These are phyloP conservation scores for Paracanthobrama guichenoti DNA, from an alignment of 2,113 vertebrate genomes.

Conservation along the genomic window DNA sequence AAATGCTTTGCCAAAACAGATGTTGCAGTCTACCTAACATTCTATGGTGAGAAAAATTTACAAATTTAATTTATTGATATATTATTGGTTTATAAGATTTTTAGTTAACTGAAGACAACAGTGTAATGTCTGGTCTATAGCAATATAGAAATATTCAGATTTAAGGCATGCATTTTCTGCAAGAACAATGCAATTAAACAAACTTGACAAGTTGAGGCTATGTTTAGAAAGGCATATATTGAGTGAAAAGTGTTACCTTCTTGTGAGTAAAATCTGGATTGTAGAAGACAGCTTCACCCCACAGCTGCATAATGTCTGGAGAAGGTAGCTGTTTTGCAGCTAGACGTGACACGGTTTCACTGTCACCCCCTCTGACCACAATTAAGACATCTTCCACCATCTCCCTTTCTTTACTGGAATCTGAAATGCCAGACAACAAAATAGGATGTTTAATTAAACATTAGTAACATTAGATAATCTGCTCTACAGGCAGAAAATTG, in stretches of 20 bases:
- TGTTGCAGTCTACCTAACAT: no score
- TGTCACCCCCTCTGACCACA: constrained; percentile 82
- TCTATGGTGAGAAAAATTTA: no score
- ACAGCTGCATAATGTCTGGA: constrained; percentile 81
- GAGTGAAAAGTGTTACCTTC: constrained; percentile 68
- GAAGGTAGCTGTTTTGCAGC: constrained; percentile 80
- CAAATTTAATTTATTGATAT: no score
- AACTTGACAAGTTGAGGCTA: no score
- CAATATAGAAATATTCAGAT: no score
- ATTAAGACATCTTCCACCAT: constrained; percentile 81
- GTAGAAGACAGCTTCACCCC: constrained; percentile 87
- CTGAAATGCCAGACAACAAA: constrained; percentile 7
- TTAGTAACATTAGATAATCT: background rate
- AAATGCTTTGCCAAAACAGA: no score
- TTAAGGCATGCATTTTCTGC: no score
- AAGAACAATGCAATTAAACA: no score
- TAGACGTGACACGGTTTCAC: constrained; percentile 76
- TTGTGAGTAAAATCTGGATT: constrained; percentile 84
- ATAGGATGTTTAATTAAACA: background rate
- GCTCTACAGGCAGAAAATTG: background rate
- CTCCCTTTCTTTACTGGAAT: constrained; percentile 34
- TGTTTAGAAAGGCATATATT: background rate
- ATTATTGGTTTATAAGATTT: no score
- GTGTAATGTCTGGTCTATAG: no score
- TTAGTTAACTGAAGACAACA: no score